Percentiles rank a stretch among this genome's conserved stretches.
phyloP scores from a whole-genome alignment of 2,113 vertebrate genomes.

The Platysteira castanea region DNA sequence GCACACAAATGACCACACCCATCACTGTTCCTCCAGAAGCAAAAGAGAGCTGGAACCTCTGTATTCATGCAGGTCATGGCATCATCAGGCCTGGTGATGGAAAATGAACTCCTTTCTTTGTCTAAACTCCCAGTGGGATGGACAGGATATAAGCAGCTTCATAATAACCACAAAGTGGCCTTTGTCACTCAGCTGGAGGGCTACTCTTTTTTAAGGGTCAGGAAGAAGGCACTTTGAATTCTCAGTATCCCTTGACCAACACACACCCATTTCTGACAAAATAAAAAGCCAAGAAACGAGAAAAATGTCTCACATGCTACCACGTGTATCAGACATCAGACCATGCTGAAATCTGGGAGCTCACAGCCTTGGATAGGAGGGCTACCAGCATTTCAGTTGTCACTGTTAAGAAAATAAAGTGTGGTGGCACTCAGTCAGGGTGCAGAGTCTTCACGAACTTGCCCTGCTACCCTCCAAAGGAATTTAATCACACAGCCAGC shows the following conservation, averaged over 20 bases:
- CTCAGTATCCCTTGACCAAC: not conserved
- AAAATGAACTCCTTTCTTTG: not conserved
- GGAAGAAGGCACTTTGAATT: not conserved
- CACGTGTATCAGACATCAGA: not conserved
- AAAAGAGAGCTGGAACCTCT: not conserved
- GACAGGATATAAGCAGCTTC: not conserved
- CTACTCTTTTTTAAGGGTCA: not conserved
- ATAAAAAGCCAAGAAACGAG: not conserved
- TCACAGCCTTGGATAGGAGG: not conserved
- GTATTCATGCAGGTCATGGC: not conserved
- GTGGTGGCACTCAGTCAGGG: not conserved
- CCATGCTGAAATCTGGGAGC: not conserved
- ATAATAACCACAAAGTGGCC: not conserved
- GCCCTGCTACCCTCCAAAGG: slow-evolving; percentile 1
- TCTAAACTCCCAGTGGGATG: not conserved
- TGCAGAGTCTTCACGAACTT: not conserved
- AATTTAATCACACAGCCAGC: not conserved
- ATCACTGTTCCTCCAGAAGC: not conserved
- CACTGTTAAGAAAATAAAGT: not conserved
- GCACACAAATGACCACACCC: not conserved
- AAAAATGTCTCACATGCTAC: not conserved
- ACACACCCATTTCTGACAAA: not conserved
- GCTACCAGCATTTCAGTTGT: not conserved
- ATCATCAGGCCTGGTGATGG: not conserved
- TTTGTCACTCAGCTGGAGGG: not conserved